Evolutionary conservation across 2,888 invertebrate genomes (phyloP).

Genomic region (Trimorus sp.): DNA sequence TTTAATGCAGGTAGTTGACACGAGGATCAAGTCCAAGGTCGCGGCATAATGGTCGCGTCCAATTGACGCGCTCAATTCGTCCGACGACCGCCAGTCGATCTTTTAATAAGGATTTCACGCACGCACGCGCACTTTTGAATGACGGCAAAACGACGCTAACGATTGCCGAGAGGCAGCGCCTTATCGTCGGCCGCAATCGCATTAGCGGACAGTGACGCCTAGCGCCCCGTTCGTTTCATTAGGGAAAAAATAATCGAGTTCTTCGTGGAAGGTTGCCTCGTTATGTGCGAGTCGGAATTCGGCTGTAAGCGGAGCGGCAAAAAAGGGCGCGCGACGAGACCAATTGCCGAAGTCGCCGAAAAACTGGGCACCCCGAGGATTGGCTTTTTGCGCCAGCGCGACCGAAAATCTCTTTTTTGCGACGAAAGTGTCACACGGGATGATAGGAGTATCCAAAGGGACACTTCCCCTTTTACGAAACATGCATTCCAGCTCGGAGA

Average conservation of each 20-base stretch:
- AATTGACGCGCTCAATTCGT: constrained; percentile 26
- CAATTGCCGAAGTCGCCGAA: too few species aligned
- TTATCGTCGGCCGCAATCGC: constrained; percentile 79
- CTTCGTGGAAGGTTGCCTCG: constrained; percentile 59
- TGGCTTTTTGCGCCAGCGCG: too few species aligned
- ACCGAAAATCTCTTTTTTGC: constrained; percentile 43
- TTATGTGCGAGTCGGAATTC: constrained; percentile 44
- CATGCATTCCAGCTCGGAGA: constrained; percentile 67
- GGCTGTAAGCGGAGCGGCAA: background rate
- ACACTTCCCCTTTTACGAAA: constrained; percentile 65
- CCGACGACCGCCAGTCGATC: constrained; percentile 25
- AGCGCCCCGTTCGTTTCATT: constrained; percentile 76
- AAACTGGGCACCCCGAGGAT: too few species aligned
- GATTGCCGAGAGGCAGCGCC: constrained; percentile 76
- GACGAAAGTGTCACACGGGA: constrained; percentile 53
- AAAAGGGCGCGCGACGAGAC: too few species aligned
- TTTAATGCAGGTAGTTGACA: constrained; percentile 16
- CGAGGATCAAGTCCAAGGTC: constrained; percentile 24
- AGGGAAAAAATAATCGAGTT: constrained; percentile 70
- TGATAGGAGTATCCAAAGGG: constrained; percentile 61
- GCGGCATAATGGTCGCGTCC: constrained; percentile 13
- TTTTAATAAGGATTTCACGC: constrained; percentile 60
- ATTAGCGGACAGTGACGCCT: constrained; percentile 79
- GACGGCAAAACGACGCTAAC: constrained; percentile 75
- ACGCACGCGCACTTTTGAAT: constrained; percentile 43